Percentiles rank a stretch among this genome's conserved stretches.
Evolutionary conservation across 2,888 invertebrate genomes (phyloP).

Genomic region (Amphipyra tragopoginis): DNA sequence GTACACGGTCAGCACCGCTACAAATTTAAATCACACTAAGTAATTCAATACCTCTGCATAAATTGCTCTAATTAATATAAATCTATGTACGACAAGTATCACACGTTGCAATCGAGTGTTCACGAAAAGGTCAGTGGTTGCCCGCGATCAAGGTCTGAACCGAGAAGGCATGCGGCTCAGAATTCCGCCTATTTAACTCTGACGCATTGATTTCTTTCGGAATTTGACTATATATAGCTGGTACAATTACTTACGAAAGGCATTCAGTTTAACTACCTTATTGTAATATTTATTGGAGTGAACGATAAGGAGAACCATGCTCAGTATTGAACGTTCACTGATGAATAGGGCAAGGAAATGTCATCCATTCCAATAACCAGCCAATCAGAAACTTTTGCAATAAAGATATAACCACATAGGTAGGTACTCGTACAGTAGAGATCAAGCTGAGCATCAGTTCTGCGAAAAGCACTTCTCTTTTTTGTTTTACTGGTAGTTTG

Average conservation of each 20-base stretch:
- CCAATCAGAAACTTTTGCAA: too few relatives aligned
- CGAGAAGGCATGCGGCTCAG: slow-evolving; percentile 59
- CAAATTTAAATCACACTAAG: slow-evolving; percentile 23
- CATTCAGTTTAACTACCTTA: background rate
- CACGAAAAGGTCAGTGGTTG: slow-evolving; percentile 74
- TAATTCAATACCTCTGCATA: slow-evolving; percentile 30
- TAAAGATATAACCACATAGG: too few relatives aligned
- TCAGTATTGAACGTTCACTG: too few relatives aligned
- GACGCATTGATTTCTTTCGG: slow-evolving; percentile 48
- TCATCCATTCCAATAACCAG: too few relatives aligned
- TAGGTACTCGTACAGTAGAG: too few relatives aligned
- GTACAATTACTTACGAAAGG: slow-evolving; percentile 21
- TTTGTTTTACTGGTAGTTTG: too few relatives aligned
- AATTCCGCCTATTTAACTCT: slow-evolving; percentile 49
- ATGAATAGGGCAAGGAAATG: too few relatives aligned
- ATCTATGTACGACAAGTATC: slow-evolving; percentile 37
- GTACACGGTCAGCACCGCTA: slow-evolving; percentile 7
- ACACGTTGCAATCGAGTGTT: slow-evolving; percentile 50
- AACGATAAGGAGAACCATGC: too few relatives aligned
- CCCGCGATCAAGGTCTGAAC: slow-evolving; percentile 75
- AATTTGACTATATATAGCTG: slow-evolving; percentile 19
- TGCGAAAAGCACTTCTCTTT: too few relatives aligned
- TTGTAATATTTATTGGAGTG: background rate
- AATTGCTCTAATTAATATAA: slow-evolving; percentile 46
- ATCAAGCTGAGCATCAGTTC: too few relatives aligned